These are phyloP conservation scores for Harpalus rufipes DNA, from an alignment of 2,888 invertebrate species.

Conservation along the genomic window DNA sequence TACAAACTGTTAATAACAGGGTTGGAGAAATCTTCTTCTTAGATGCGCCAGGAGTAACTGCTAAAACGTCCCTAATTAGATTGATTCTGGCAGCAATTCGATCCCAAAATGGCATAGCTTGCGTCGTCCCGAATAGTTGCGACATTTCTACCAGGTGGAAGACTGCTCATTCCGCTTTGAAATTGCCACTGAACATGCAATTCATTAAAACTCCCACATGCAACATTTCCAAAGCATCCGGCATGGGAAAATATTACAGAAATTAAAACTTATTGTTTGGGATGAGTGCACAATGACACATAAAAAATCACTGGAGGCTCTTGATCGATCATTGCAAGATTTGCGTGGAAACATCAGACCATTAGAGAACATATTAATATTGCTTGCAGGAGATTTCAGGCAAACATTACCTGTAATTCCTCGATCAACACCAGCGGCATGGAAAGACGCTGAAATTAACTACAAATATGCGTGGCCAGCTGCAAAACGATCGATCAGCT, in stretches of 20 bases:
- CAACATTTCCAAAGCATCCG: not conserved
- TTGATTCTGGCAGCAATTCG: not conserved
- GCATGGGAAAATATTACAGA: not conserved
- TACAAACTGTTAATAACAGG: too few relatives aligned
- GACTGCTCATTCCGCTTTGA: too few relatives aligned
- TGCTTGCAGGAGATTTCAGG: slow-evolving; percentile 73
- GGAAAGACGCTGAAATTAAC: slow-evolving; percentile 70
- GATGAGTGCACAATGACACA: not conserved
- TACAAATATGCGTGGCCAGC: slow-evolving; percentile 71
- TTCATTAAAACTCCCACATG: not conserved
- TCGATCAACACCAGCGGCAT: slow-evolving; percentile 70
- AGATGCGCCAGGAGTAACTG: not conserved
- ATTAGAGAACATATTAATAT: slow-evolving; percentile 72
- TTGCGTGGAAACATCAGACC: slow-evolving; percentile 10
- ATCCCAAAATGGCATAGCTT: not conserved
- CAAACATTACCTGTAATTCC: slow-evolving; percentile 73
- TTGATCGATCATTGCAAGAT: not conserved
- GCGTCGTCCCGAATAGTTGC: not conserved
- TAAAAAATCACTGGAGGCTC: not conserved
- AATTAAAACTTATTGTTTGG: not conserved
- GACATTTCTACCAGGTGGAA: too few relatives aligned
- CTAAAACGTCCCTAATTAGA: not conserved
- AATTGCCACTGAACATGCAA: not conserved
- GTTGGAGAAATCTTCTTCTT: not conserved
- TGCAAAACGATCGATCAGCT: slow-evolving; percentile 69